Conservation (phyloP, 2,888 invertebrate species). For the Drosophila imparisetae region DNA sequence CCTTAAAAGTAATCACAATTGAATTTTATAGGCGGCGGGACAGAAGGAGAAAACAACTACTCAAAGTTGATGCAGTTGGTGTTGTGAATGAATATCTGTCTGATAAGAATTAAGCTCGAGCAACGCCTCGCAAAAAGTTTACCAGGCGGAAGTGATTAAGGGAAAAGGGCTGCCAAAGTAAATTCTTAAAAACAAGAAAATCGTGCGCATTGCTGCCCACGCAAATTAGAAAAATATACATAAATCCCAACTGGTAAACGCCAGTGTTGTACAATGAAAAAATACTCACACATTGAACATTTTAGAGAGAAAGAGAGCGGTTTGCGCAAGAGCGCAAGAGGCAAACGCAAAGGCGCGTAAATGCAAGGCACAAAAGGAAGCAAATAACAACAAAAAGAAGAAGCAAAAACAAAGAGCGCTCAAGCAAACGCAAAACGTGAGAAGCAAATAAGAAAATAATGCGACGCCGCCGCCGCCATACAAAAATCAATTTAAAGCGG, state of each 20-base stretch:
- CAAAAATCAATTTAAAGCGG: conserved; percentile 74
- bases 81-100: conserved; percentile 20
- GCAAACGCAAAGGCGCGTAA: conserved; percentile 69
- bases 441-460: conserved; percentile 76
- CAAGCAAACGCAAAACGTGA: conserved; percentile 66
- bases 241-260: conserved; percentile 55
- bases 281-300: conserved; percentile 46
- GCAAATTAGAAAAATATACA: conserved; percentile 74
- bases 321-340: conserved; percentile 67
- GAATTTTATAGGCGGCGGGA: conserved; percentile 47
- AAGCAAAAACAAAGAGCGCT: conserved; percentile 61
- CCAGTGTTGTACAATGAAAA: conserved; percentile 57
- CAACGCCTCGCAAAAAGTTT: conserved; percentile 53
- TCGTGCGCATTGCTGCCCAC: conserved; percentile 63
- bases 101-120: conserved; percentile 50
- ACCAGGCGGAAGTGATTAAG: conserved; percentile 65
- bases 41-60: conserved; percentile 5
- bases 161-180: conserved; percentile 58
- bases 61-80: conserved; percentile 33
- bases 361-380: conserved; percentile 77
- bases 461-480: conserved; percentile 52
- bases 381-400: conserved; percentile 75
- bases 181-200: conserved; percentile 39
- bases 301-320: conserved; percentile 70
- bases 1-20: conserved; percentile 73